phyloP scores from a whole-genome alignment of 2,797 vertebrate genomes.

The Antennarius maculatus region DNA sequence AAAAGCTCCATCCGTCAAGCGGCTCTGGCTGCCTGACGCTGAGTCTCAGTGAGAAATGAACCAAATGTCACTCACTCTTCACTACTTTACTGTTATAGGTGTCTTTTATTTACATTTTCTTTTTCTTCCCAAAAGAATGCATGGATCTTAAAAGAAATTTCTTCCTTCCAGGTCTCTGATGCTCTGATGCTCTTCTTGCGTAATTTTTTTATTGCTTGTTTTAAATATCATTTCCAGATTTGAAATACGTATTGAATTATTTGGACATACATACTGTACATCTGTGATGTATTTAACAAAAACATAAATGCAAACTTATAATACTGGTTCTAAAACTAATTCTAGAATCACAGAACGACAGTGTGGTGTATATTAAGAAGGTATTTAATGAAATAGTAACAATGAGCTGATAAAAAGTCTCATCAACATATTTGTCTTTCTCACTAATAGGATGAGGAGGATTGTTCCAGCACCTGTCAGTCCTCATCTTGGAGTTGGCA shows the following conservation, averaged over 20 bases:
- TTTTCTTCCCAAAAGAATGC: not conserved
- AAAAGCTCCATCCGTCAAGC: slow-evolving; percentile 74
- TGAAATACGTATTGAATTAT: slow-evolving; percentile 32
- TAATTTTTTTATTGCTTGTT: slow-evolving; percentile 49
- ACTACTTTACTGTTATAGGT: slow-evolving; percentile 47
- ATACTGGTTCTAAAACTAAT: slow-evolving; percentile 23
- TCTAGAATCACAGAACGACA: slow-evolving; percentile 25
- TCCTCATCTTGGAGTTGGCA: slow-evolving; percentile 35
- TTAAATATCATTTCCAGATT: slow-evolving; percentile 50
- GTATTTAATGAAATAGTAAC: slow-evolving; percentile 48
- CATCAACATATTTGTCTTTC: slow-evolving; percentile 61
- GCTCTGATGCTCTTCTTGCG: slow-evolving; percentile 48
- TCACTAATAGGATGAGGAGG: slow-evolving; percentile 64
- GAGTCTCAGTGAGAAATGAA: slow-evolving; percentile 44
- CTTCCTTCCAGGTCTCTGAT: slow-evolving; percentile 58
- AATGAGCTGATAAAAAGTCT: slow-evolving; percentile 56
- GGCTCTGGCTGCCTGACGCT: slow-evolving; percentile 39
- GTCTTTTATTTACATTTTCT: slow-evolving; percentile 15
- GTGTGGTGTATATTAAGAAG: slow-evolving; percentile 23
- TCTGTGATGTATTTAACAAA: not conserved
- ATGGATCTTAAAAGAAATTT: slow-evolving; percentile 55
- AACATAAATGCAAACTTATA: not conserved
- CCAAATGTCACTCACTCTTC: slow-evolving; percentile 42
- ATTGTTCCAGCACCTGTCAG: slow-evolving; percentile 38
- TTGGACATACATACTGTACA: slow-evolving; percentile 19